phyloP scores from a whole-genome alignment of 2,888 invertebrate genomes.

The Plutella xylostella region DNA sequence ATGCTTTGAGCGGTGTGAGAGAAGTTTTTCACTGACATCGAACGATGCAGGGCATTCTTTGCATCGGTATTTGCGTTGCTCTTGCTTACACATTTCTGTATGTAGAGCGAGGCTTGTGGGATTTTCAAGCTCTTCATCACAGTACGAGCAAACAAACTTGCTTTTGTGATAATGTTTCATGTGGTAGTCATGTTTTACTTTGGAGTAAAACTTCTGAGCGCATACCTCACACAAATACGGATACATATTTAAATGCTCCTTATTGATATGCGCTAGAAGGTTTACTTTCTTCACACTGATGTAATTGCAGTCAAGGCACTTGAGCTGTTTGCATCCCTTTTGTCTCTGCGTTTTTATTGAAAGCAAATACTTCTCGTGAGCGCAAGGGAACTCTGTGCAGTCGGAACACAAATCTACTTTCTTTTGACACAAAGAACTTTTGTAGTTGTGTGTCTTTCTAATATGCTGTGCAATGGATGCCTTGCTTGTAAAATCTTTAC shows the following conservation, averaged over 20 bases:
- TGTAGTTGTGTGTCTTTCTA: no score
- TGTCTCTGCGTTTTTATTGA: not conserved
- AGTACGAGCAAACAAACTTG: conserved; percentile 28
- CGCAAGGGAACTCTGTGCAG: not conserved
- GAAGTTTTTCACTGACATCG: conserved; percentile 15
- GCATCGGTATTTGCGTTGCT: conserved; percentile 25
- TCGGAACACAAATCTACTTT: not conserved
- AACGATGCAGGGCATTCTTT: conserved; percentile 32
- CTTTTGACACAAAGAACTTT: no score
- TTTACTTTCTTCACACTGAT: conserved; percentile 33
- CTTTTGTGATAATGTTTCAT: conserved; percentile 34
- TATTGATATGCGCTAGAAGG: conserved; percentile 34
- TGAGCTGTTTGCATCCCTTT: conserved; percentile 12
- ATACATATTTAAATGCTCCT: conserved; percentile 39
- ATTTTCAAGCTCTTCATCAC: conserved; percentile 31
- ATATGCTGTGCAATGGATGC: no score
- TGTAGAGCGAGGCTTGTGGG: conserved; percentile 25
- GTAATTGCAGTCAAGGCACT: conserved; percentile 38
- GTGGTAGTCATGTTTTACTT: conserved; percentile 31
- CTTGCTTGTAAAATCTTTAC: no score
- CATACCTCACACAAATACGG: conserved; percentile 38
- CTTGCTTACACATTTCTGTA: conserved; percentile 24
- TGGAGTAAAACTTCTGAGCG: conserved; percentile 36
- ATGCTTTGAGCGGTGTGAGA: not conserved
- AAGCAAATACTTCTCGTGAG: not conserved